Evolutionary conservation across 1,140 invertebrate genomes (phyloP).

Genomic region (Lordiphosa mommai): DNA sequence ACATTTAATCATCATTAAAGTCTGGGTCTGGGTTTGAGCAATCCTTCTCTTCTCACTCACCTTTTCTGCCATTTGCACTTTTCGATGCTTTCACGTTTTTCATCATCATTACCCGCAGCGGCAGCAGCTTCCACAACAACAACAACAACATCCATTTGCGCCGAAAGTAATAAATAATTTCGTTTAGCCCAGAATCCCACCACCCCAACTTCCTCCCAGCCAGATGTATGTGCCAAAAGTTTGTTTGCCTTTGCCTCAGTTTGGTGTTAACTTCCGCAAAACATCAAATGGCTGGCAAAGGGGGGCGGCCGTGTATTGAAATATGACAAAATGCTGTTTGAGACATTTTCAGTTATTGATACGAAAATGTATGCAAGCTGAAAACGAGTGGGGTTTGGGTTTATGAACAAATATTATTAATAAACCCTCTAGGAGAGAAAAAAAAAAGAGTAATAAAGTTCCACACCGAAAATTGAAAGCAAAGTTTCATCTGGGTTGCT

Average conservation of each 20-base stretch:
- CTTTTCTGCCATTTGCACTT: slow-evolving; percentile 68
- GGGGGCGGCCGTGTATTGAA: slow-evolving; percentile 47
- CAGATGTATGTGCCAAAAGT: slow-evolving; percentile 66
- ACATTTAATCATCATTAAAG: slow-evolving; percentile 75
- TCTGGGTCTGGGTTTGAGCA: slow-evolving; percentile 35
- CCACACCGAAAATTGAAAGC: slow-evolving; percentile 63
- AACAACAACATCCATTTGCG: slow-evolving; percentile 32
- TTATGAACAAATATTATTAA: slow-evolving; percentile 68
- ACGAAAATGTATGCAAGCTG: slow-evolving; percentile 60
- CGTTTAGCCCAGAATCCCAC: slow-evolving; percentile 57
- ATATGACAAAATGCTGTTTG: slow-evolving; percentile 78
- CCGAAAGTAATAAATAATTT: slow-evolving; percentile 74
- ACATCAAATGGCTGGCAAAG: slow-evolving; percentile 45
- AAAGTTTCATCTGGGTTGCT: slow-evolving; percentile 56
- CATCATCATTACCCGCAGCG: slow-evolving; percentile 70
- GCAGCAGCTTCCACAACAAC: slow-evolving; percentile 9
- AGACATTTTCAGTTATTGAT: slow-evolving; percentile 78
- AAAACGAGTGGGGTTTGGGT: slow-evolving; percentile 14
- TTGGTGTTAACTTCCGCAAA: slow-evolving; percentile 62
- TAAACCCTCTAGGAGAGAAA: slow-evolving; percentile 28
- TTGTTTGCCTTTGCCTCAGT: slow-evolving; percentile 52
- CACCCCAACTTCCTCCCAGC: neutral
- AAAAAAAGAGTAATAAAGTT: slow-evolving; percentile 50
- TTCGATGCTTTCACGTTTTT: slow-evolving; percentile 78
- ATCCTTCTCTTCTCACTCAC: slow-evolving; percentile 46